Conservation (phyloP, 2,888 invertebrate genomes). For the Pammene fasciana region DNA sequence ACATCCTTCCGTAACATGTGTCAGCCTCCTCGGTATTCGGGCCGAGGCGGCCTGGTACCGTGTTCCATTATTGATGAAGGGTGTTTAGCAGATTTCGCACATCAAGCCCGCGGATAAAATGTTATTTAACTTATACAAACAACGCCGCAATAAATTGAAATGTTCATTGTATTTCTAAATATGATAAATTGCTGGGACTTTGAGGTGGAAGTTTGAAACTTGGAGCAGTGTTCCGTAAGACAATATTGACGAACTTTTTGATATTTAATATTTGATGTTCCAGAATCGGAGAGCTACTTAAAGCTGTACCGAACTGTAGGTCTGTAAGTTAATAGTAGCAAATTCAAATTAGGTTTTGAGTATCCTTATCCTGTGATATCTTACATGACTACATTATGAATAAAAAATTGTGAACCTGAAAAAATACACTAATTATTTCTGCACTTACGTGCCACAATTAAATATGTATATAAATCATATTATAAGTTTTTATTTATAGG, state of each 20-base stretch:
- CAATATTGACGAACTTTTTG: slow-evolving; percentile 41
- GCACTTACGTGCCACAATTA: no score
- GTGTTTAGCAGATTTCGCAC: slow-evolving; percentile 43
- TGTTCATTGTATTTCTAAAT: slow-evolving; percentile 55
- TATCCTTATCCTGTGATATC: no score
- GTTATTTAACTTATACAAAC: slow-evolving; percentile 41
- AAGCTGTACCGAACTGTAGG: no score
- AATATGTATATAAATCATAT: no score
- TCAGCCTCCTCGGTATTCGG: slow-evolving; percentile 50
- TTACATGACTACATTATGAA: no score
- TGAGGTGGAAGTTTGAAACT: slow-evolving; percentile 54
- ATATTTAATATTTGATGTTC: slow-evolving; percentile 16
- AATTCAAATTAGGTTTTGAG: no score
- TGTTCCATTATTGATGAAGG: slow-evolving; percentile 45
- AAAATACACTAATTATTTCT: no score
- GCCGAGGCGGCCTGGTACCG: slow-evolving; percentile 37
- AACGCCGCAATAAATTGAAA: slow-evolving; percentile 40
- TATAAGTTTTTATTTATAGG: no score
- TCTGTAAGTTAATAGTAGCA: no score
- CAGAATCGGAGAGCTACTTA: no score
- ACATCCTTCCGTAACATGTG: slow-evolving; percentile 47
- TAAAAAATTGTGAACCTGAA: no score
- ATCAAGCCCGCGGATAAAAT: slow-evolving; percentile 40
- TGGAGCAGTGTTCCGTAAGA: slow-evolving; percentile 38
- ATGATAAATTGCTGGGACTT: slow-evolving; percentile 52